Percentiles rank a stretch among this genome's conserved stretches.
These are phyloP conservation scores for Hydrozoanthus tunicans DNA, from an alignment of 64 coral and sea anemone species.

Conservation along the genomic window DNA sequence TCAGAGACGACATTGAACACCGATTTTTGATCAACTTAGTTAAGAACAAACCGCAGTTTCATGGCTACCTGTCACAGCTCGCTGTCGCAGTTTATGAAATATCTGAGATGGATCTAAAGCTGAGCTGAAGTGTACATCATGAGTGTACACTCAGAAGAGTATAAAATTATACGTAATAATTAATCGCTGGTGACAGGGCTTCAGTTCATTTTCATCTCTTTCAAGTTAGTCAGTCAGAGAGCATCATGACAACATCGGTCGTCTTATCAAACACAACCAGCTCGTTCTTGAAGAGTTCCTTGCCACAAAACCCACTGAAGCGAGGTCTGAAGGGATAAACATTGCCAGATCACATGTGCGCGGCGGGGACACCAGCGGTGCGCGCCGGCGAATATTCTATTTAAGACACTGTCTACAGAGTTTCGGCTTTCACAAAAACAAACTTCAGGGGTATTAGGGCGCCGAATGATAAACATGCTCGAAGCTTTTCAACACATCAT, in stretches of 20 bases:
- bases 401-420: not conserved
- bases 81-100: not conserved
- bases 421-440: conserved; percentile 9
- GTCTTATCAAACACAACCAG: not conserved
- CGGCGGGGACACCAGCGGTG: not conserved
- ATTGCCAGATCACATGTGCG: conserved; percentile 4
- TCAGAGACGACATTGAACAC: not conserved
- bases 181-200: no score
- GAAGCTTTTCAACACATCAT: conserved; percentile 4
- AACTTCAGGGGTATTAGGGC: not conserved
- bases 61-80: not conserved
- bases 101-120: not conserved
- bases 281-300: not conserved
- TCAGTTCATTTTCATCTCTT: not conserved
- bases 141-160: no score
- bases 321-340: not conserved
- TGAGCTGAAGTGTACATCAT: not conserved
- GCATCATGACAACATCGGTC: not conserved
- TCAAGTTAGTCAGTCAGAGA: not conserved
- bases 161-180: no score
- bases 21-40: not conserved
- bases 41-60: not conserved
- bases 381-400: not conserved
- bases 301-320: conserved; percentile 16
- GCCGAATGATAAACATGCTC: conserved; percentile 11